phyloP scores from a whole-genome alignment of 2,888 invertebrate genomes.

The Drosophila melanocephala region DNA sequence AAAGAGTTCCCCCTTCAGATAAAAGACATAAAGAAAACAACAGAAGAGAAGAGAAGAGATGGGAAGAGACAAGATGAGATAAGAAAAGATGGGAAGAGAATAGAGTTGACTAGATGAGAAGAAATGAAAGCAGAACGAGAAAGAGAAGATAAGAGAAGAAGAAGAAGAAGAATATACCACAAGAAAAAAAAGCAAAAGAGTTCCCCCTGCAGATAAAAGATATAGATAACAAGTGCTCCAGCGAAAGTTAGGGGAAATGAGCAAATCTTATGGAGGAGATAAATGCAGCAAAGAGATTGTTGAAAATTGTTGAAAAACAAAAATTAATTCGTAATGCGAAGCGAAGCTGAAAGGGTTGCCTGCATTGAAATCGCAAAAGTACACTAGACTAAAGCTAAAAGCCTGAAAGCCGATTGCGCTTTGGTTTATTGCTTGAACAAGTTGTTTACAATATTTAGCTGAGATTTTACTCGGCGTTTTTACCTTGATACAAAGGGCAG shows the following conservation, averaged over 20 bases:
- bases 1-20: neutral
- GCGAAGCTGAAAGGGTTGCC: neutral
- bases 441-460: constrained; percentile 2
- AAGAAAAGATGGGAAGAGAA: too few relatives aligned
- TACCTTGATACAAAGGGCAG: neutral
- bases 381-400: neutral
- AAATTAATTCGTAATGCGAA: neutral
- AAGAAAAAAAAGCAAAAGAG: neutral
- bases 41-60: too few relatives aligned
- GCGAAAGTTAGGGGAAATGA: neutral
- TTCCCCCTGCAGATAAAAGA: too few relatives aligned
- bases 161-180: neutral
- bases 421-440: constrained; percentile 18
- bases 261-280: neutral
- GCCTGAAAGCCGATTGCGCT: constrained; percentile 9
- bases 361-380: neutral
- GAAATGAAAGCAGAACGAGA: neutral
- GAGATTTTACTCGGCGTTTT: neutral
- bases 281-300: neutral
- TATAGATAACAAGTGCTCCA: neutral
- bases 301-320: neutral
- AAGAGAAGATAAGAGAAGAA: neutral
- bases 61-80: too few relatives aligned
- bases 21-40: too few relatives aligned
- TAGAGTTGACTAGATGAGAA: neutral